Percentiles rank a stretch among this genome's conserved stretches.
Evolutionary conservation across 2,113 vertebrate species (phyloP).

Genomic region (Clarias batrachus): DNA sequence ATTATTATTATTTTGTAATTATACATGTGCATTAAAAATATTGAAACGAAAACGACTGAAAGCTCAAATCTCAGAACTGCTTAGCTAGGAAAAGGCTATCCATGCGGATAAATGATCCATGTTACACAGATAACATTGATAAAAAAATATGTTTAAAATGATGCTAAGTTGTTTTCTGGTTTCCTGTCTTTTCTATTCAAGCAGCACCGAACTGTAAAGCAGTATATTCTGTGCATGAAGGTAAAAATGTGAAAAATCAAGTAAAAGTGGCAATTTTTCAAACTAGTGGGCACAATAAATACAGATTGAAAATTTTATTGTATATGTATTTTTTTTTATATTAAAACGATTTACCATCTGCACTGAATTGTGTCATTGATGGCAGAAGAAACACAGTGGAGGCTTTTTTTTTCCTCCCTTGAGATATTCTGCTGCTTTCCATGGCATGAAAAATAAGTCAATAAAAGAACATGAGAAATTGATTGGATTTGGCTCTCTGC

Average conservation of each 20-base stretch:
- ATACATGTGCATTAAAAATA: not conserved
- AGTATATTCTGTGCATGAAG: not conserved
- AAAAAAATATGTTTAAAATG: not conserved
- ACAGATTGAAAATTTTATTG: not conserved
- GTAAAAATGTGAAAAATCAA: not conserved
- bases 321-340: not conserved
- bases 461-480: slow-evolving; percentile 5
- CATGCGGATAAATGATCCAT: not conserved
- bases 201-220: not conserved
- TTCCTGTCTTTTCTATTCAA: not conserved
- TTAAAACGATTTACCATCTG: not conserved
- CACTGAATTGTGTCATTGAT: not conserved
- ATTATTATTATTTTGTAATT: no score
- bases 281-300: not conserved
- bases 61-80: not conserved
- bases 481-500: slow-evolving; percentile 27
- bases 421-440: not conserved
- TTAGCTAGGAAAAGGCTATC: not conserved
- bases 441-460: slow-evolving; percentile 31
- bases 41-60: not conserved
- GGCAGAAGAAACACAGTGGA: not conserved
- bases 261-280: not conserved
- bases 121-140: not conserved
- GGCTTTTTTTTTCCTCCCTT: not conserved
- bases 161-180: not conserved